phyloP scores from a whole-genome alignment of 2,113 vertebrate genomes.

The Zootoca vivipara region DNA sequence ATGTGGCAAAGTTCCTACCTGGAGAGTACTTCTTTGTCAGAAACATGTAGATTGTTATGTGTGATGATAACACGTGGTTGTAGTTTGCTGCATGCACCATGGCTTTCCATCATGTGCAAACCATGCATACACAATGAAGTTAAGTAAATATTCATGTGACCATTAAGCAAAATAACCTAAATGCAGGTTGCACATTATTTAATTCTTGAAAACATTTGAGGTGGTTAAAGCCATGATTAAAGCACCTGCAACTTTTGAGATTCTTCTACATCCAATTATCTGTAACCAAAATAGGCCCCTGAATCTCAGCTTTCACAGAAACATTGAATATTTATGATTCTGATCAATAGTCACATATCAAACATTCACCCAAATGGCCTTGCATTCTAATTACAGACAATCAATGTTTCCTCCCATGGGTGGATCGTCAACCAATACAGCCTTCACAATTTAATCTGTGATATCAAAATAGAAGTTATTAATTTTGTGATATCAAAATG shows the following conservation, averaged over 20 bases:
- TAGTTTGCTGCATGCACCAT: background rate
- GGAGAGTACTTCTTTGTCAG: background rate
- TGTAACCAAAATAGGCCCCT: no score
- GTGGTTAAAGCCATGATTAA: background rate
- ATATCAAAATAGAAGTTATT: background rate
- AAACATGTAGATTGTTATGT: background rate
- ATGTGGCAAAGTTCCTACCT: background rate
- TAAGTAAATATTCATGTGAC: background rate
- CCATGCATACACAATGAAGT: background rate
- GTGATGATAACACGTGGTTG: background rate
- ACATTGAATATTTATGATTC: background rate
- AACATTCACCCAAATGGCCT: background rate
- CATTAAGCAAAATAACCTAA: background rate
- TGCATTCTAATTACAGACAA: background rate
- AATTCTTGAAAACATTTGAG: background rate
- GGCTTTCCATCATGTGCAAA: background rate
- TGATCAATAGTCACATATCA: background rate
- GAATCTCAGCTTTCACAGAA: background rate
- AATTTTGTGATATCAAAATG: background rate
- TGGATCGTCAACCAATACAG: background rate
- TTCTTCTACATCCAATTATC: background rate
- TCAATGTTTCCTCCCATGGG: background rate
- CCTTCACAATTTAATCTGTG: background rate
- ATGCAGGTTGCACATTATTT: background rate
- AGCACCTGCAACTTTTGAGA: background rate